Percentiles rank a stretch among this genome's conserved stretches.
phyloP scores from a whole-genome alignment of 2,113 vertebrate species.

The Felis catus region DNA sequence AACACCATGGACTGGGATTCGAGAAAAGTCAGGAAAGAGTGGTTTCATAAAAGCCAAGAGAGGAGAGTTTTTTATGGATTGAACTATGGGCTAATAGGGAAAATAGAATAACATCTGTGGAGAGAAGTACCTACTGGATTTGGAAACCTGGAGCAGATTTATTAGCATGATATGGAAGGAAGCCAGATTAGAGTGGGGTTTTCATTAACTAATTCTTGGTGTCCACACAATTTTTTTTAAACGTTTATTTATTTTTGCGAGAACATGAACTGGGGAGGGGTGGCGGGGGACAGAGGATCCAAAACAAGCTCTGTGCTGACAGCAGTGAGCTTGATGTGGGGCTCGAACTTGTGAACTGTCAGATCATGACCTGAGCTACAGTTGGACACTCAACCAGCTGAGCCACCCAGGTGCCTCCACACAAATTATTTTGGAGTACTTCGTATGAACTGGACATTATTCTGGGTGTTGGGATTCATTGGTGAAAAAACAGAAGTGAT shows the following conservation, averaged over 20 bases:
- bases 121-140: neutral
- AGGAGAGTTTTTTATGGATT: constrained; percentile 1
- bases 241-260: too few species aligned
- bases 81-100: neutral
- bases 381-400: too few species aligned
- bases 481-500: neutral
- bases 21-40: neutral
- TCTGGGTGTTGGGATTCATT: neutral
- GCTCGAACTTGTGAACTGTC: too few species aligned
- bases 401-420: too few species aligned
- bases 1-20: neutral
- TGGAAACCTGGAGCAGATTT: neutral
- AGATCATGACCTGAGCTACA: too few species aligned
- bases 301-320: too few species aligned
- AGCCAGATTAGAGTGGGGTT: neutral
- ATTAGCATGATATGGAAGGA: neutral
- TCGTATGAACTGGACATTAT: neutral
- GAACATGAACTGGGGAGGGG: too few species aligned
- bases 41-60: neutral
- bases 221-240: neutral
- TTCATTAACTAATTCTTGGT: constrained; percentile 2
- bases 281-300: too few species aligned
- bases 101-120: neutral
- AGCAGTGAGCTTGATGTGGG: too few species aligned
- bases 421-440: neutral